These are phyloP conservation scores for Pedionomus torquatus DNA, from an alignment of 2,113 vertebrate genomes.

Conservation along the genomic window DNA sequence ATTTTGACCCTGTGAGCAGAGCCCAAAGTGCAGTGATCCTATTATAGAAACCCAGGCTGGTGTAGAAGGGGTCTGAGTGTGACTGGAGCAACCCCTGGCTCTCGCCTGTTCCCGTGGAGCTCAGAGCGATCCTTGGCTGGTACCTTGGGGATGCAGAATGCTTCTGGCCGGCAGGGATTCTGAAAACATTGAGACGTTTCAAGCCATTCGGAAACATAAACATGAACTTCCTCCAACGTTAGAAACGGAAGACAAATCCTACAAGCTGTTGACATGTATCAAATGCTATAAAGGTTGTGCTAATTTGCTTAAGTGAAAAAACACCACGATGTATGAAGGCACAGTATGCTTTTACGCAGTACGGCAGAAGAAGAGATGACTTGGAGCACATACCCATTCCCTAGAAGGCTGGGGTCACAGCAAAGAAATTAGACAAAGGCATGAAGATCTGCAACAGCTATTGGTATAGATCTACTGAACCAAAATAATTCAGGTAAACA, in stretches of 20 bases:
- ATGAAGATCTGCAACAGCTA: not conserved
- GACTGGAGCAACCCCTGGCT: not conserved
- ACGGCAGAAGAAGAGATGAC: not conserved
- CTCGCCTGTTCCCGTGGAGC: accelerated
- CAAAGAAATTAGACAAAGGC: not conserved
- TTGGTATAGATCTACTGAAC: not conserved
- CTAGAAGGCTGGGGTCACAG: not conserved
- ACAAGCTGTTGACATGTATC: not conserved
- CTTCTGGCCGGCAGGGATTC: not conserved
- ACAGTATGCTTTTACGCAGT: not conserved
- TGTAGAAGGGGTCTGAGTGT: not conserved
- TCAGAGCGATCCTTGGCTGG: not conserved
- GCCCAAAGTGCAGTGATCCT: not conserved
- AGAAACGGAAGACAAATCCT: not conserved
- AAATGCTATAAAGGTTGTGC: not conserved
- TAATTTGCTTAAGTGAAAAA: not conserved
- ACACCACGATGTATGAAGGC: not conserved
- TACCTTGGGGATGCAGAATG: not conserved
- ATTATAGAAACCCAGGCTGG: not conserved
- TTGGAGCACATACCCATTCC: not conserved
- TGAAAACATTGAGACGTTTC: not conserved
- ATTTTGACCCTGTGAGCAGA: not conserved
- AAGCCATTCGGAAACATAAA: not conserved
- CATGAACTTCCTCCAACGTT: accelerated
- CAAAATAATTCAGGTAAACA: not conserved